Percentiles rank a stretch among this genome's conserved stretches.
phyloP scores from a whole-genome alignment of 2,888 invertebrate genomes.

The Chrysolina oricalcia region DNA sequence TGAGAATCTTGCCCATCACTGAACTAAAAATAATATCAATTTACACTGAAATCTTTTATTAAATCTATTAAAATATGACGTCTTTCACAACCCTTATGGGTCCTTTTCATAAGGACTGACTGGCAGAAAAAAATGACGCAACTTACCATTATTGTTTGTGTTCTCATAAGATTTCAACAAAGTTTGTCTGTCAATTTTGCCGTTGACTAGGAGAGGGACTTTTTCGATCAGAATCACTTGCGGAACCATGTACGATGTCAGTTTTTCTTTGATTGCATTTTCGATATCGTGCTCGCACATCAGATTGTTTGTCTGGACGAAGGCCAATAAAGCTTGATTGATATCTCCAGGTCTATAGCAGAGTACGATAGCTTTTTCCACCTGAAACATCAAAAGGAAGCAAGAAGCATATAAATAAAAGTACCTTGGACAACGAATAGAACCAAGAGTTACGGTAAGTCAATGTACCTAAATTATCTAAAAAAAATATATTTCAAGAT shows the following conservation, averaged over 20 bases:
- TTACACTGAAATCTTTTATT: neutral
- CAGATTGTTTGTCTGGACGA: constrained; percentile 72
- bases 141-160: constrained; percentile 79
- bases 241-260: constrained; percentile 87
- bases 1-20: no score
- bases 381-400: constrained; percentile 46
- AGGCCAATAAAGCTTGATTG: constrained; percentile 82
- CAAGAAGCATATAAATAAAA: no score
- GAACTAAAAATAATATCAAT: no score
- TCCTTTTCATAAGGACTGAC: no score
- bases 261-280: constrained; percentile 75
- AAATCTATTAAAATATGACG: no score
- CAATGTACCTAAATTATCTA: no score
- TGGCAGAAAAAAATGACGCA: neutral
- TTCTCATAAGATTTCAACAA: constrained; percentile 84
- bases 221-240: constrained; percentile 82
- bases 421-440: no score
- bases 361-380: constrained; percentile 86
- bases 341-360: constrained; percentile 85
- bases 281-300: constrained; percentile 78
- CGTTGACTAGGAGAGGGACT: constrained; percentile 89
- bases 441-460: no score
- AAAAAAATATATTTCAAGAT: no score
- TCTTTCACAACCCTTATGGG: no score
- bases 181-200: constrained; percentile 88